Evolutionary conservation across 2,797 vertebrate species (phyloP), one percentile per base, ranked within the genome.

Genomic region (Pogoniulus pusillus): DNA sequence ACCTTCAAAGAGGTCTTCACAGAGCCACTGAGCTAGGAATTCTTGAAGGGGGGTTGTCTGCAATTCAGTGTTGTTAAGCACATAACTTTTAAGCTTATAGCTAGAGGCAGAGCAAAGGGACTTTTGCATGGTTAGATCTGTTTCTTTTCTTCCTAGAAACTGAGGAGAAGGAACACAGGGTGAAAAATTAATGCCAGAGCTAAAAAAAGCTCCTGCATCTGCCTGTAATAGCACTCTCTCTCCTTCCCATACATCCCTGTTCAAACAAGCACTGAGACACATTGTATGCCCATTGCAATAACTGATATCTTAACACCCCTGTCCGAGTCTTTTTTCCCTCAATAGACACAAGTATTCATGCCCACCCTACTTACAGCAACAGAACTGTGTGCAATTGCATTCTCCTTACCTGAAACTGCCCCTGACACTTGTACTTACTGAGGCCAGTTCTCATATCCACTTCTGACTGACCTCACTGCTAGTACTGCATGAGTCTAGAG

Each of bases 141-240:
- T 59, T 92, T 80, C 71, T 79, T 89, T 70, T 51, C 72, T 91
- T 92, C 71, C 83, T 91, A 94, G 87, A 94, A 95, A 92, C 4
- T 45, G 65, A 84, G 90, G 37, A 82, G 71, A 88, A 91, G 45
- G 65, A 93, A 59, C 81, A 90, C 54, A 51, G 72, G 65, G 75
- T 95, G 79, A 94, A 94, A 94, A 94, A 91, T 74, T 91, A 93
- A 92, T 95, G 83, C 55, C 65, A 92, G 83, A 92, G 78, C 62
- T 92, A 88, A 91, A 93, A 89, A 53, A 54, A 30, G 5, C 32
- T 20, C 10, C 62, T 32, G 7, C 2, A 1, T 37, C 63, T 93
- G 78, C 65, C 81, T 86, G n/a, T 80, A 87, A 86, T 65, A 91
- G 41, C 74, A 58, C 11, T 27, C 6, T 70, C 29, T 75, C 30